Evolutionary conservation across 35 echinoderm and acorn worm species (phyloP).

Genomic region (Diadema setosum): DNA sequence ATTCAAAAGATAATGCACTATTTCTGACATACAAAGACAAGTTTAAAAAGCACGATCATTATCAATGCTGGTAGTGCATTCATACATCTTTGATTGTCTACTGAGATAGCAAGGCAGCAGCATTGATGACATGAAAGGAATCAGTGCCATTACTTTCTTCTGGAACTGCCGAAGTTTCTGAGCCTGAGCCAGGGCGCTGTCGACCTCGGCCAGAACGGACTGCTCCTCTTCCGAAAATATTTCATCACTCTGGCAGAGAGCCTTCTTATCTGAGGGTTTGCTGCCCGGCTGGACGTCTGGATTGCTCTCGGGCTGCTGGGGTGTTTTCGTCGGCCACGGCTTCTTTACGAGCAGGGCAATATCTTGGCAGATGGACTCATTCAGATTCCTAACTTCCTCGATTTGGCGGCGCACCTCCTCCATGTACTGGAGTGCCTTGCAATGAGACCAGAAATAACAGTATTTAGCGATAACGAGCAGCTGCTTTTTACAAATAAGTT

Average conservation of each 20-base stretch:
- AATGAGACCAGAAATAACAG: no score
- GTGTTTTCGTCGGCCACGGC: background rate
- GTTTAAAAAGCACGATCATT: no score
- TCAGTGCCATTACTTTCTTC: background rate
- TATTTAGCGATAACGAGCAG: no score
- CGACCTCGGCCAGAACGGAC: background rate
- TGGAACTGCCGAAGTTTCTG: background rate
- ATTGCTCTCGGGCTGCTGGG: background rate
- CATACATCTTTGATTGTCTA: no score
- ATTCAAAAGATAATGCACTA: no score
- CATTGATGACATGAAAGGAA: no score
- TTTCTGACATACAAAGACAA: no score
- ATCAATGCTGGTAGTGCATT: no score
- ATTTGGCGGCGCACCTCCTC: background rate
- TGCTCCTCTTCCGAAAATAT: background rate
- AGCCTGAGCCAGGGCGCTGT: background rate
- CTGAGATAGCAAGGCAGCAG: no score
- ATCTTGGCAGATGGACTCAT: background rate
- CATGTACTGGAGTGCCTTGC: background rate
- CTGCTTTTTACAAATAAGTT: background rate
- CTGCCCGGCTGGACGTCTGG: background rate
- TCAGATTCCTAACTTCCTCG: background rate
- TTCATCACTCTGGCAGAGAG: background rate
- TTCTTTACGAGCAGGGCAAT: background rate
- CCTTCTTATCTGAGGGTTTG: background rate